A percentile compares a stretch with the other conserved stretches of the same genome.
Conservation (phyloP, 2,888 invertebrate genomes). For the Erynnis tages region DNA sequence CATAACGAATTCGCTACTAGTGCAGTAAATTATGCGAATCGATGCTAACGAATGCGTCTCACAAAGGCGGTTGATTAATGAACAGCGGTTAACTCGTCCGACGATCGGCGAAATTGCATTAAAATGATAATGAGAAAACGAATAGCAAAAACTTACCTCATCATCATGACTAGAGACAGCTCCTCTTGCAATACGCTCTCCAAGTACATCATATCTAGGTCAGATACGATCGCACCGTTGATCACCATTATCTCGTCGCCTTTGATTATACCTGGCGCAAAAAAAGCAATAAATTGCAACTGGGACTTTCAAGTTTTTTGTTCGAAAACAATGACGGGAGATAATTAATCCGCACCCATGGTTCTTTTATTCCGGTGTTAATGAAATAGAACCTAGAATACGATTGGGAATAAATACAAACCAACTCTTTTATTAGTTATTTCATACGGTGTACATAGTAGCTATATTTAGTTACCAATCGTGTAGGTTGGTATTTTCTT, state of each 20-base stretch:
- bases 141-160: constrained; percentile 83
- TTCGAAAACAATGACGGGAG: constrained; percentile 25
- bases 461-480: too few species aligned
- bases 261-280: constrained; percentile 93
- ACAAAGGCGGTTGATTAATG: constrained; percentile 53
- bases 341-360: constrained; percentile 20
- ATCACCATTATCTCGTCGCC: constrained; percentile 99
- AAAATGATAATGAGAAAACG: constrained; percentile 41
- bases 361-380: constrained; percentile 1
- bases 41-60: constrained; percentile 54
- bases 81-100: constrained; percentile 47
- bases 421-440: neutral
- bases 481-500: too few species aligned
- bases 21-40: constrained; percentile 56
- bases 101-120: constrained; percentile 47
- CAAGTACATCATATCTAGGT: constrained; percentile 99
- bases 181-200: constrained; percentile 98
- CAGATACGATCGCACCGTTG: constrained; percentile 98
- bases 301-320: constrained; percentile 27
- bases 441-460: too few species aligned
- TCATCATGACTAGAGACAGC: constrained; percentile 96
- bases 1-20: constrained; percentile 33
- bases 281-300: constrained; percentile 40
- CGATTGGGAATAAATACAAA: neutral
- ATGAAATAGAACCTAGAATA: constrained; percentile 1